Percentiles rank a stretch among this genome's conserved stretches.
Evolutionary conservation across 2,797 vertebrate genomes (phyloP).

Genomic region (Acrossocheilus wenchowensis): DNA sequence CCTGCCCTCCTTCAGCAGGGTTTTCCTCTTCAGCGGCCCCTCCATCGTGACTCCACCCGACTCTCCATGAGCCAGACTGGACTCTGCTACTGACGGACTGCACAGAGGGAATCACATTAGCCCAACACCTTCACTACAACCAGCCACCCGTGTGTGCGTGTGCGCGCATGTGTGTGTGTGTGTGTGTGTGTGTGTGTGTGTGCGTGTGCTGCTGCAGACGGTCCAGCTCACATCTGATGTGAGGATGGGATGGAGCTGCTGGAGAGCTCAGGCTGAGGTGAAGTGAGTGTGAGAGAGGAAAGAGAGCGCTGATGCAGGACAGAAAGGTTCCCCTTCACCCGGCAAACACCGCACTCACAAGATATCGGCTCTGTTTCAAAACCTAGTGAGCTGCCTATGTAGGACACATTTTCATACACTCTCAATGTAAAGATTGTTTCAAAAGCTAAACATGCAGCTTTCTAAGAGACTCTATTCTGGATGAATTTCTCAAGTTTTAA

Average conservation of each 20-base stretch:
- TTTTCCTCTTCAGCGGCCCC: slow-evolving; percentile 90
- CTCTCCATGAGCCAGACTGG: slow-evolving; percentile 79
- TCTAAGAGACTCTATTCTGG: not conserved
- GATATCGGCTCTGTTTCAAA: not conserved
- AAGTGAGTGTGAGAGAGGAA: not conserved
- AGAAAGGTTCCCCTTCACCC: slow-evolving; percentile 7
- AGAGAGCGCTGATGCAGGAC: not conserved
- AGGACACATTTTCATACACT: not conserved
- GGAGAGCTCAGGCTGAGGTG: not conserved
- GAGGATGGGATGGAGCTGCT: not conserved
- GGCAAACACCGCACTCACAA: not conserved
- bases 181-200: not conserved
- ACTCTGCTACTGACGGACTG: slow-evolving; percentile 80
- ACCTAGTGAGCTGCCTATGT: not conserved
- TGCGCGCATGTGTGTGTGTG: not conserved
- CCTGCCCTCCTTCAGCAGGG: slow-evolving; percentile 90
- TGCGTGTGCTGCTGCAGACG: not conserved
- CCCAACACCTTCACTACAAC: not conserved
- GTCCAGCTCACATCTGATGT: slow-evolving; percentile 12
- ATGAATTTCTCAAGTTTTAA: not conserved
- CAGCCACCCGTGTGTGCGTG: not conserved
- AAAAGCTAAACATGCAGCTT: not conserved
- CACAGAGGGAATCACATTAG: slow-evolving; percentile 28
- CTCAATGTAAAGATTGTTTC: not conserved
- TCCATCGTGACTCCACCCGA: slow-evolving; percentile 82